phyloP scores from a whole-genome alignment of 1,140 invertebrate genomes.

The Drosophila kurseongensis region DNA sequence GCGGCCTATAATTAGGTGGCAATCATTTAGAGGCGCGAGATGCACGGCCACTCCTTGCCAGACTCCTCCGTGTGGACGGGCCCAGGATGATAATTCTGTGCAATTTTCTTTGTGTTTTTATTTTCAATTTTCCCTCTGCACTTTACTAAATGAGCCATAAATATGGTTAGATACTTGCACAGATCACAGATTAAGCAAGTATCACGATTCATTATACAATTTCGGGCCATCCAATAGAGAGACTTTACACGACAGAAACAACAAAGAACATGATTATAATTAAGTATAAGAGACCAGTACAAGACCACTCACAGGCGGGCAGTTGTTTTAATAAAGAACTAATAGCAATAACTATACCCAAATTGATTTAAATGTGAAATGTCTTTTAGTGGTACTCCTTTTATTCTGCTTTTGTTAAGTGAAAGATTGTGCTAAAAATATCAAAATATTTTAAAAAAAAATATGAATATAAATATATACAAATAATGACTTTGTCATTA shows the following conservation, averaged over 20 bases:
- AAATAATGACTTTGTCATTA: no score
- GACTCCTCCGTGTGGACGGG: constrained; percentile 13
- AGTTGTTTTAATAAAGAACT: no score
- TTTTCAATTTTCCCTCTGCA: constrained; percentile 47
- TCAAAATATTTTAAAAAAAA: no score
- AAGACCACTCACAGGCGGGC: background rate
- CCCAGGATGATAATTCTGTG: constrained; percentile 23
- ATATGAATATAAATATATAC: no score
- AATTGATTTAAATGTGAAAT: background rate
- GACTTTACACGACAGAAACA: constrained; percentile 8
- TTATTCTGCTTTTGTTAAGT: background rate
- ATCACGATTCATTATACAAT: constrained; percentile 28
- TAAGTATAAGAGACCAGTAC: constrained; percentile 7
- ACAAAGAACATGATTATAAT: constrained; percentile 8
- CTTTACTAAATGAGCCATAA: constrained; percentile 54
- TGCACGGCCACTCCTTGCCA: constrained; percentile 43
- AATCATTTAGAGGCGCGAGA: constrained; percentile 55
- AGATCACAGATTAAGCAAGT: constrained; percentile 32
- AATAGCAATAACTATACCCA: background rate
- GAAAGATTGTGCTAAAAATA: no score
- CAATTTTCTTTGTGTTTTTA: constrained; percentile 45
- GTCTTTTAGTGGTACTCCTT: background rate
- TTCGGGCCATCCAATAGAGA: background rate
- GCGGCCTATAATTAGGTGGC: constrained; percentile 58
- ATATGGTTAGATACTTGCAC: constrained; percentile 46